Evolutionary conservation across 2,797 vertebrate species (phyloP).

Genomic region (Gymnopithys bicolor): DNA sequence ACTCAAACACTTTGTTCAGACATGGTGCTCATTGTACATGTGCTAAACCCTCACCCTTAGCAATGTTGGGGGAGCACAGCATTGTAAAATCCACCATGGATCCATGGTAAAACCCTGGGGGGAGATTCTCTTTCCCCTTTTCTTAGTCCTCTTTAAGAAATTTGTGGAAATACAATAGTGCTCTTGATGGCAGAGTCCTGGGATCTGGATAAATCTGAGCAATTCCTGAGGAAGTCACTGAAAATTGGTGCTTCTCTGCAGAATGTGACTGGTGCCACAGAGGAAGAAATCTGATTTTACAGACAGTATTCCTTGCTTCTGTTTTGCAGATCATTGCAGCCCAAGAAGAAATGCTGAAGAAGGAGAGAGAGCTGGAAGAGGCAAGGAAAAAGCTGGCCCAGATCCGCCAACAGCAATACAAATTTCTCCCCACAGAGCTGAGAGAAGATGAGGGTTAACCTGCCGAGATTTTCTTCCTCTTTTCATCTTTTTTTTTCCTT

Average conservation of each 20-base stretch:
- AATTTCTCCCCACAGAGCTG: constrained; percentile 95
- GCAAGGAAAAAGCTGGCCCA: constrained; percentile 97
- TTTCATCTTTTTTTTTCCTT: not conserved
- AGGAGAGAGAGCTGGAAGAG: constrained; percentile 96
- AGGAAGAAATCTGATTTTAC: not conserved
- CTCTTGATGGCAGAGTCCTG: not conserved
- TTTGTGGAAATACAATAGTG: not conserved
- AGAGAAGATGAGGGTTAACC: constrained; percentile 93
- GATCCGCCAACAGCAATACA: constrained; percentile 99
- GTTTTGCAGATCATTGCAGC: constrained; percentile 92
- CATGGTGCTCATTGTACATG: not conserved
- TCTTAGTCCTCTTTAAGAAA: not conserved
- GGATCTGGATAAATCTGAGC: not conserved
- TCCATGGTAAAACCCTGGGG: not conserved
- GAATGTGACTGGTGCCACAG: not conserved
- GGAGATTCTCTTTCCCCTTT: not conserved
- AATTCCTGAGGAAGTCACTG: not conserved
- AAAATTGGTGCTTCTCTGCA: not conserved
- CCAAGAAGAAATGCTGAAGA: constrained; percentile 98
- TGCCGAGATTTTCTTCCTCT: not conserved
- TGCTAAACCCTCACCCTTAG: not conserved
- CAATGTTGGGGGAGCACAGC: not conserved
- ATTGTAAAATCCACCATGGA: not conserved
- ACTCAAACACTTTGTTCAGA: not conserved
- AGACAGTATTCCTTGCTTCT: not conserved